These are phyloP conservation scores for Hippopotamus amphibius DNA, from an alignment of 2,113 vertebrate species.

Conservation along the genomic window DNA sequence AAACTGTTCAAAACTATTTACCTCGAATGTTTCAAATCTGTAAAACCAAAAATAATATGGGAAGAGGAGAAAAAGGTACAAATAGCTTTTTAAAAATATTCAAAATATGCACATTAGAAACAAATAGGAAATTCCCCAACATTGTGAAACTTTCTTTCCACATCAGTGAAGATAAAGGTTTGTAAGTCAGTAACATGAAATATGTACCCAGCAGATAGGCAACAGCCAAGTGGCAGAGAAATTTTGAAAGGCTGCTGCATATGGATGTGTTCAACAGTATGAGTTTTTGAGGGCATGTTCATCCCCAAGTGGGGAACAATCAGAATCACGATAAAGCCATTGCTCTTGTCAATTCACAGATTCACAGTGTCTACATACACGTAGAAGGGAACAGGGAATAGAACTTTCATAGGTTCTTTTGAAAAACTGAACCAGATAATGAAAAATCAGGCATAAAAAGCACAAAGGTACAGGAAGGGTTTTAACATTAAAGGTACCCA, in stretches of 20 bases:
- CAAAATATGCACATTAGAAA: conserved; percentile 35
- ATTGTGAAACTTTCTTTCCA: conserved; percentile 1
- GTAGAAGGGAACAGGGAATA: background rate
- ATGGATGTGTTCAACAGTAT: background rate
- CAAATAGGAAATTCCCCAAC: conserved; percentile 23
- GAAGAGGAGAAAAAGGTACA: conserved; percentile 18
- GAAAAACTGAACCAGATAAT: conserved; percentile 7
- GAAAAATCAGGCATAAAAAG: conserved; percentile 13
- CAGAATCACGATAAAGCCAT: background rate
- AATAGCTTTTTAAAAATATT: conserved; percentile 46
- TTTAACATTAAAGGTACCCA: background rate
- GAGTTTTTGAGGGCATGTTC: background rate
- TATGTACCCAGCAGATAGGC: background rate
- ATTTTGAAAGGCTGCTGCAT: background rate
- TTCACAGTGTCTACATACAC: background rate
- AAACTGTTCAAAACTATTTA: conserved; percentile 99
- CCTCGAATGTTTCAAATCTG: conserved; percentile 99
- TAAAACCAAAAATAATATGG: conserved; percentile 74
- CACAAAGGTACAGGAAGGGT: background rate
- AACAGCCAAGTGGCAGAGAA: background rate
- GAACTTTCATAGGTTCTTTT: background rate
- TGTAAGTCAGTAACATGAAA: background rate
- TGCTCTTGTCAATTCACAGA: background rate
- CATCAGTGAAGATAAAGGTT: background rate
- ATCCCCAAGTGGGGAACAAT: background rate